Conservation (phyloP, 2,113 vertebrate species). For the Microcebus griseorufus region DNA sequence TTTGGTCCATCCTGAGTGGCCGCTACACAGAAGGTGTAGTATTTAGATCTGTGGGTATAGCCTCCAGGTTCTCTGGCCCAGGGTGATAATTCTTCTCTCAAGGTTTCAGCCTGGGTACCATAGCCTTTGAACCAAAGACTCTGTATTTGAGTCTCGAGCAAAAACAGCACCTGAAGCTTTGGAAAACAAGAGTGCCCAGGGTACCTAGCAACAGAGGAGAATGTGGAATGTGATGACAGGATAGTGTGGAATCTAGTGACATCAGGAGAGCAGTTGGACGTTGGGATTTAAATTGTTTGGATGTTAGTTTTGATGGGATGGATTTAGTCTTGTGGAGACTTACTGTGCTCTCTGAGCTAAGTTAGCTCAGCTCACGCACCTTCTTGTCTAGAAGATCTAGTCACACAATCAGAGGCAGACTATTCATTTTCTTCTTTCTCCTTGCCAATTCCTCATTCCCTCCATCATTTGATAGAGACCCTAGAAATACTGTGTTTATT, state of each 20-base stretch:
- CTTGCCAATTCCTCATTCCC: background rate
- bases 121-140: background rate
- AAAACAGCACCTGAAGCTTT: slow-evolving; percentile 23
- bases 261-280: background rate
- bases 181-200: slow-evolving; percentile 19
- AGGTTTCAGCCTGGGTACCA: background rate
- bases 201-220: slow-evolving; percentile 72
- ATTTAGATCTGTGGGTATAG: background rate
- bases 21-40: background rate
- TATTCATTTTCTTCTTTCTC: background rate
- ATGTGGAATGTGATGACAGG: slow-evolving; percentile 23
- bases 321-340: background rate
- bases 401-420: background rate
- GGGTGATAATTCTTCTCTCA: background rate
- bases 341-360: background rate
- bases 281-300: background rate
- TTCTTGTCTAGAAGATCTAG: background rate
- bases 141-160: background rate
- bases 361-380: background rate
- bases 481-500: background rate
- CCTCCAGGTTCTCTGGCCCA: background rate
- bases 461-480: background rate
- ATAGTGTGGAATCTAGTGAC: slow-evolving; percentile 45
- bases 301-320: background rate
- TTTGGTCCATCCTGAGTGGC: background rate